Percentiles rank a stretch among this genome's conserved stretches.
phyloP scores from a whole-genome alignment of 2,113 vertebrate species.

The Progne subis region DNA sequence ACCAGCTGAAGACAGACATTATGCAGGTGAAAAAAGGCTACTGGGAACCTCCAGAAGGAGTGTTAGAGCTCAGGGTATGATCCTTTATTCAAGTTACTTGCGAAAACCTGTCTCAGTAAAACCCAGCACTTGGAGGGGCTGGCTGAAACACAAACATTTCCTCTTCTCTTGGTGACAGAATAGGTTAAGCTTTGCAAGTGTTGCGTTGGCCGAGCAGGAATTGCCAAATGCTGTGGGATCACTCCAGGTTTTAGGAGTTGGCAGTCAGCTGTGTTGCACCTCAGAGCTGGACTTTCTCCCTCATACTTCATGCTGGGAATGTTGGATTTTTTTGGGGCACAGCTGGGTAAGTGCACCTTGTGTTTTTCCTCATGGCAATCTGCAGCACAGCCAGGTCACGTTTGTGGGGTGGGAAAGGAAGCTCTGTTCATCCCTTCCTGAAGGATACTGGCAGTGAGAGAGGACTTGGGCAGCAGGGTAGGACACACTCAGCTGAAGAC shows the following conservation, averaged over 20 bases:
- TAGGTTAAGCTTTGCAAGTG: rapidly evolving
- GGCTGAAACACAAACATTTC: background rate
- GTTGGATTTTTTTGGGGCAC: background rate
- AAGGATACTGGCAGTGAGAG: background rate
- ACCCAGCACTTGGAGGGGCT: background rate
- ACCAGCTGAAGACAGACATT: background rate
- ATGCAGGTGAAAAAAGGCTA: background rate
- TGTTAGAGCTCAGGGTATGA: background rate
- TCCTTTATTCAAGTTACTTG: background rate
- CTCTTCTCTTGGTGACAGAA: background rate
- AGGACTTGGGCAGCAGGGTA: background rate
- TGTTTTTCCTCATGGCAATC: background rate
- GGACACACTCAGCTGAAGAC: background rate
- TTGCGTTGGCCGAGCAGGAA: background rate
- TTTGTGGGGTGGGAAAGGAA: background rate
- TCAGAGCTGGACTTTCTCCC: background rate
- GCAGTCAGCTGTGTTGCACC: background rate
- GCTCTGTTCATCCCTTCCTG: background rate
- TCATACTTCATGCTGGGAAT: background rate
- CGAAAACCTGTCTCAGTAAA: background rate
- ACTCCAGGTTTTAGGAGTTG: background rate
- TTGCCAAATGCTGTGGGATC: background rate
- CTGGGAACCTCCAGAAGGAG: background rate
- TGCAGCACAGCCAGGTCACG: rapidly evolving
- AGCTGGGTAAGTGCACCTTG: background rate